A percentile compares a stretch with the other conserved stretches of the same genome.
phyloP scores from a whole-genome alignment of 1,140 invertebrate genomes.

The Lasaia peninsularis region DNA sequence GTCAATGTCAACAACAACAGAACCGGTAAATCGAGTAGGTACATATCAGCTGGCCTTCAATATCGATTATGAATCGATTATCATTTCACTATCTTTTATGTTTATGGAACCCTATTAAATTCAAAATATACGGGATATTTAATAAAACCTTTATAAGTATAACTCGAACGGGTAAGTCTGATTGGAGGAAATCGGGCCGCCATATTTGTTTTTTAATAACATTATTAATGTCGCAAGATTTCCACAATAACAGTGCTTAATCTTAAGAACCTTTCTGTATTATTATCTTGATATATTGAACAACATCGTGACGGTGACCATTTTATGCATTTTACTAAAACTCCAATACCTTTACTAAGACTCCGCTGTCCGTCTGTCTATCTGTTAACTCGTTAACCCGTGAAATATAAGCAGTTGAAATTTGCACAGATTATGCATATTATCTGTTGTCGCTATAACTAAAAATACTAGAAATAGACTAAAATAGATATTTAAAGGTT shows the following conservation, averaged over 20 bases:
- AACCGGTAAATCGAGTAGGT: slow-evolving; percentile 9
- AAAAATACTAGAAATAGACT: no score
- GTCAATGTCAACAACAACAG: not conserved
- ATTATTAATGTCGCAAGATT: not conserved
- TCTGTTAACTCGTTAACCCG: no score
- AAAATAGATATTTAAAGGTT: no score
- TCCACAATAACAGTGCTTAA: not conserved
- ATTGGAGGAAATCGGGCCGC: not conserved
- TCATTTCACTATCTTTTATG: slow-evolving; percentile 1
- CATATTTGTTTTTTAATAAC: not conserved
- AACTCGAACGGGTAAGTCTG: not conserved
- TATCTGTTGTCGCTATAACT: no score
- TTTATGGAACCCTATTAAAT: not conserved
- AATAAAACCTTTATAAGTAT: not conserved
- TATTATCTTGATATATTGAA: slow-evolving; percentile 15
- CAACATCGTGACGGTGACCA: no score
- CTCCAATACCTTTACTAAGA: no score
- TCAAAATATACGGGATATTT: not conserved
- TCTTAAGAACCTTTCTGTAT: not conserved
- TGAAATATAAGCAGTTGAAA: no score
- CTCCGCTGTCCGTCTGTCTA: no score
- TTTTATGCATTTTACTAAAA: no score
- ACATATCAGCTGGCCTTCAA: slow-evolving; percentile 6
- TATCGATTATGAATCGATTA: slow-evolving; percentile 6
- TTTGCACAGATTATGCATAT: no score